Evolutionary conservation across 92 coral and sea anemone genomes (phyloP).

Genomic region (Parazoanthus darwini): DNA sequence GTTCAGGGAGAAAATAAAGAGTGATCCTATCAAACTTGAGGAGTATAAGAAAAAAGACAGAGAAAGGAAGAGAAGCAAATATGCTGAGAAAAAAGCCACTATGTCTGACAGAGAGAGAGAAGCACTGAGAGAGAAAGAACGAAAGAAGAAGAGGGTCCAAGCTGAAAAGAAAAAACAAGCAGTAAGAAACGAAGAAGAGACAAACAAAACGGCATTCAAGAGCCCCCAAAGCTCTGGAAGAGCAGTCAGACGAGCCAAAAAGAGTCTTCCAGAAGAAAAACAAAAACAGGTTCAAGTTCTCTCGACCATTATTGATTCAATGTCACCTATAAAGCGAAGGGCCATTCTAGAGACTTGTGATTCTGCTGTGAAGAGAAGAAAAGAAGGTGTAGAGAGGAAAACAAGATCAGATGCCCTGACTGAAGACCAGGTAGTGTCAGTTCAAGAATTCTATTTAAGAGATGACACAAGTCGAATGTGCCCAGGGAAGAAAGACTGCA

Average conservation of each 20-base stretch:
- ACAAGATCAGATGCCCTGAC: neutral
- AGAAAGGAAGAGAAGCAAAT: slow-evolving; percentile 45
- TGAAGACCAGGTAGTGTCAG: too few relatives aligned
- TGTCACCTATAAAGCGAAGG: slow-evolving; percentile 31
- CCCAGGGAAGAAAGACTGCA: too few relatives aligned
- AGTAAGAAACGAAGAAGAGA: slow-evolving; percentile 22
- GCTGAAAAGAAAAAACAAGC: slow-evolving; percentile 39
- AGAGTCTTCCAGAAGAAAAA: slow-evolving; percentile 45
- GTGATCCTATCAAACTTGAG: slow-evolving; percentile 36
- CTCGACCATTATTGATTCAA: slow-evolving; percentile 14
- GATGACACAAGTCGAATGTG: too few relatives aligned
- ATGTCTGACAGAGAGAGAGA: slow-evolving; percentile 53
- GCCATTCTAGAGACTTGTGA: slow-evolving; percentile 22
- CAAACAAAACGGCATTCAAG: slow-evolving; percentile 36
- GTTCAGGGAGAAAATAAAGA: slow-evolving; percentile 39
- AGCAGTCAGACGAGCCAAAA: slow-evolving; percentile 35
- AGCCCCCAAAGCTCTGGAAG: slow-evolving; percentile 51
- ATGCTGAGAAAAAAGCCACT: slow-evolving; percentile 46
- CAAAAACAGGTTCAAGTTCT: slow-evolving; percentile 30
- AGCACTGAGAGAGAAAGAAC: slow-evolving; percentile 46
- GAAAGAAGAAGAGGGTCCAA: slow-evolving; percentile 41
- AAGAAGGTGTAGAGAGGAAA: neutral
- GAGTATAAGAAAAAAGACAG: slow-evolving; percentile 47
- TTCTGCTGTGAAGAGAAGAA: slow-evolving; percentile 28
- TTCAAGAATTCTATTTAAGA: too few relatives aligned